Conservation (phyloP, 2,113 vertebrate genomes). For the Bos indicus region DNA sequence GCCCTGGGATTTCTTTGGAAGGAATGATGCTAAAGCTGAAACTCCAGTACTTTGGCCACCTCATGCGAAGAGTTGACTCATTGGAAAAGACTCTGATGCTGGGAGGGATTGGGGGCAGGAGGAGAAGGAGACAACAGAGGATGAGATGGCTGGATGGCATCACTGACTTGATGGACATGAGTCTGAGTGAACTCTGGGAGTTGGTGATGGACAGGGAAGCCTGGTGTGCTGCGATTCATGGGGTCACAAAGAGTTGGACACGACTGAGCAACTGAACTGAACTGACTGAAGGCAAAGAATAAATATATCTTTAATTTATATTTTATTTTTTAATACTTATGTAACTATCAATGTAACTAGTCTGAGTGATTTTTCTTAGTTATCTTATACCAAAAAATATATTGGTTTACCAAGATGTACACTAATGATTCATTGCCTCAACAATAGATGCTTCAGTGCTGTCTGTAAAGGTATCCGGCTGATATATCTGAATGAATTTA, state of each 20-base stretch:
- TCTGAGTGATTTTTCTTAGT: background rate
- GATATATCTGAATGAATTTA: background rate
- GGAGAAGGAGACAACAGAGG: no score
- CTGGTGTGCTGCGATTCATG: no score
- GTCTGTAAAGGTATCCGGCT: background rate
- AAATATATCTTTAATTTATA: background rate
- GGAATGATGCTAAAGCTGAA: no score
- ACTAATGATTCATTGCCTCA: background rate
- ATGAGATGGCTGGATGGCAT: no score
- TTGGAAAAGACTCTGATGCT: no score
- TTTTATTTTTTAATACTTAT: background rate
- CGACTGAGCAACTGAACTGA: accelerated
- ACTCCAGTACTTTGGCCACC: no score
- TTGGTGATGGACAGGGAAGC: no score
- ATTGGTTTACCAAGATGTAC: background rate
- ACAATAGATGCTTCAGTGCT: background rate
- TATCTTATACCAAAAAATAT: background rate
- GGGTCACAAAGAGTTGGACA: background rate
- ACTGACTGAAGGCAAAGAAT: background rate
- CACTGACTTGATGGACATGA: no score
- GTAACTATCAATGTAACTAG: background rate
- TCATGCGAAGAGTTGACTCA: no score
- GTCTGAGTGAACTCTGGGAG: no score
- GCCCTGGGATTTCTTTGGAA: no score
- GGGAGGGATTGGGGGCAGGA: no score